A percentile compares a stretch with the other conserved stretches of the same genome.
Conservation (phyloP, 2,797 vertebrate species). For the Scomberomorus guttatus region DNA sequence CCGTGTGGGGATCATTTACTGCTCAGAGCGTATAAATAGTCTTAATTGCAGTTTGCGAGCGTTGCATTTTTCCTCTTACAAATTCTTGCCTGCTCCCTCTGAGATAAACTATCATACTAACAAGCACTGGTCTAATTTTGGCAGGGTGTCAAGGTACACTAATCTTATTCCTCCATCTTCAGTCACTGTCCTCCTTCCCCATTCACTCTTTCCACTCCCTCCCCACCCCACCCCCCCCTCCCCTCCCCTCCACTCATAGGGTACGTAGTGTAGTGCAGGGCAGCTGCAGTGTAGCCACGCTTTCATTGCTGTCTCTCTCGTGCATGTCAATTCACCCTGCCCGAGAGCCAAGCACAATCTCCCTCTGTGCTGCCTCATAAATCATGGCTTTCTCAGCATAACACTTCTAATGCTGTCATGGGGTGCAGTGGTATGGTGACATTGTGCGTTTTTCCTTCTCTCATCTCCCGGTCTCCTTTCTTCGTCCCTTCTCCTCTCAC, state of each 20-base stretch:
- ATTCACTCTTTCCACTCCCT: constrained; percentile 56
- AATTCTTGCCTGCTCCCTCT: constrained; percentile 12
- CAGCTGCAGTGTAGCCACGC: constrained; percentile 79
- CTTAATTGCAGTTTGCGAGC: constrained; percentile 28
- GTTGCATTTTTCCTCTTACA: constrained; percentile 31
- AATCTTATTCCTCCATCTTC: constrained; percentile 66
- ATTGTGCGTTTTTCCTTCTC: constrained; percentile 25
- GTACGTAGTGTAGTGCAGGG: constrained; percentile 67
- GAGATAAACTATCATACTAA: constrained; percentile 40
- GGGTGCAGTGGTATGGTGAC: constrained; percentile 44
- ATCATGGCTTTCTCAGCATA: constrained; percentile 76
- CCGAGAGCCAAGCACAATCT: constrained; percentile 77
- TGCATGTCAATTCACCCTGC: constrained; percentile 83
- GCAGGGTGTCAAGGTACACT: constrained; percentile 52
- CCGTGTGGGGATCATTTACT: constrained; percentile 51
- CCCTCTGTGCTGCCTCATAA: constrained; percentile 83
- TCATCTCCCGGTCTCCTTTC: constrained; percentile 24
- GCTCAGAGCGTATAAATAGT: constrained; percentile 34
- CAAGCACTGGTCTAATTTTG: constrained; percentile 51
- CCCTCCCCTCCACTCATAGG: constrained; percentile 45
- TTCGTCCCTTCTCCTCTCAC: constrained; percentile 17
- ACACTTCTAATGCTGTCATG: constrained; percentile 50
- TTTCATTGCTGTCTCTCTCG: constrained; percentile 72
- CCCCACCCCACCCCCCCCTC: neutral
- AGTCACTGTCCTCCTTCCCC: constrained; percentile 63